phyloP scores from a whole-genome alignment of 2,888 invertebrate species.

The Aspidapion aeneum region DNA sequence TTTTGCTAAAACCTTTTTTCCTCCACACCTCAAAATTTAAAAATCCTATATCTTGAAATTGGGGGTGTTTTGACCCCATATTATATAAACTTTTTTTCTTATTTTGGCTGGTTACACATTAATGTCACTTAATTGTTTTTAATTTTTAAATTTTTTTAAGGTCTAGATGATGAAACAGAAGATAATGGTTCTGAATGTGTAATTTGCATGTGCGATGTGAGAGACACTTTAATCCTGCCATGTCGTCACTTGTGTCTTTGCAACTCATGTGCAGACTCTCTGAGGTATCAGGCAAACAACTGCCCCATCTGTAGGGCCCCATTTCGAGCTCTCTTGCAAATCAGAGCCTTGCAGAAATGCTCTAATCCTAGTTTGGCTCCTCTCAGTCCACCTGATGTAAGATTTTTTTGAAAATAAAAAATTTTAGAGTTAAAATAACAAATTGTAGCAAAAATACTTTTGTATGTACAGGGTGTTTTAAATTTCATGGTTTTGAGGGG shows the following conservation, averaged over 20 bases:
- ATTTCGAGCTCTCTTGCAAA: slow-evolving; percentile 93
- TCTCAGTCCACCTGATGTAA: slow-evolving; percentile 62
- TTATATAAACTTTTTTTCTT: no score
- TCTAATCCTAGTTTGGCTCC: slow-evolving; percentile 51
- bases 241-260: slow-evolving; percentile 96
- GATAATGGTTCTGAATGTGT: slow-evolving; percentile 98
- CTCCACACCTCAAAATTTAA: no score
- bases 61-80: no score
- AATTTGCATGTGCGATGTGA: slow-evolving; percentile 97
- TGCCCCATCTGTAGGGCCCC: slow-evolving; percentile 99
- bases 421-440: no score
- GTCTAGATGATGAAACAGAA: slow-evolving; percentile 88
- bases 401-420: background rate
- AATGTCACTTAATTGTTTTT: background rate
- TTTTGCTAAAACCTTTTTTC: no score
- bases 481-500: no score
- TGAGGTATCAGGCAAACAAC: slow-evolving; percentile 96
- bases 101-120: no score
- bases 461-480: no score
- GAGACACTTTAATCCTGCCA: slow-evolving; percentile 95
- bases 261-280: slow-evolving; percentile 94
- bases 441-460: no score
- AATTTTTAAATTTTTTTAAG: background rate
- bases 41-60: no score
- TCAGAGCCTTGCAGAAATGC: slow-evolving; percentile 85